A percentile compares a stretch with the other conserved stretches of the same genome.
Evolutionary conservation across 2,888 invertebrate species (phyloP).

Genomic region (Cancer borealis): DNA sequence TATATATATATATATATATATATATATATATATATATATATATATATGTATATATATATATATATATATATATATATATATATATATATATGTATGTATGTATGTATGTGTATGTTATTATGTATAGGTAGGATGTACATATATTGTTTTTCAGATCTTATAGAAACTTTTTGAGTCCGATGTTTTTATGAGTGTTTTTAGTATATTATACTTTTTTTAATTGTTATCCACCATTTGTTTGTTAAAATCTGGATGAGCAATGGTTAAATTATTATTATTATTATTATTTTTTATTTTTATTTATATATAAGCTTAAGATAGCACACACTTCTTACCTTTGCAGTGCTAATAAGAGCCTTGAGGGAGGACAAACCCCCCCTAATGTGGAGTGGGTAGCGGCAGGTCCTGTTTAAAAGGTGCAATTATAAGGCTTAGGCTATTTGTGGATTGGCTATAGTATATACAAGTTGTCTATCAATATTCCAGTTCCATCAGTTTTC

Average conservation of each 20-base stretch:
- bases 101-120: background rate
- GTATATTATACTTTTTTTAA: too few species aligned
- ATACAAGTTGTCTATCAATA: background rate
- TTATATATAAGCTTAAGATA: background rate
- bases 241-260: background rate
- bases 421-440: background rate
- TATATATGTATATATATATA: background rate
- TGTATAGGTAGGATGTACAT: background rate
- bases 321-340: background rate
- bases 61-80: background rate
- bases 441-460: background rate
- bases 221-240: too few species aligned
- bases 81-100: constrained; percentile 37
- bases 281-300: background rate
- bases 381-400: constrained; percentile 22
- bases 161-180: too few species aligned
- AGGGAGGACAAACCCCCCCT: background rate
- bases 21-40: constrained; percentile 7
- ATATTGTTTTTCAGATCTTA: too few species aligned
- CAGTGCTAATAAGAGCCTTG: constrained; percentile 3
- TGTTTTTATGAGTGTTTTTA: too few species aligned
- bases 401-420: constrained; percentile 30
- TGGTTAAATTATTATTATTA: background rate
- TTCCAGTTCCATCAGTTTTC: too few species aligned
- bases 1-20: background rate